A percentile compares a stretch with the other conserved stretches of the same genome.
Evolutionary conservation across 2,113 vertebrate genomes (phyloP).

Genomic region (Morphnarchus princeps): DNA sequence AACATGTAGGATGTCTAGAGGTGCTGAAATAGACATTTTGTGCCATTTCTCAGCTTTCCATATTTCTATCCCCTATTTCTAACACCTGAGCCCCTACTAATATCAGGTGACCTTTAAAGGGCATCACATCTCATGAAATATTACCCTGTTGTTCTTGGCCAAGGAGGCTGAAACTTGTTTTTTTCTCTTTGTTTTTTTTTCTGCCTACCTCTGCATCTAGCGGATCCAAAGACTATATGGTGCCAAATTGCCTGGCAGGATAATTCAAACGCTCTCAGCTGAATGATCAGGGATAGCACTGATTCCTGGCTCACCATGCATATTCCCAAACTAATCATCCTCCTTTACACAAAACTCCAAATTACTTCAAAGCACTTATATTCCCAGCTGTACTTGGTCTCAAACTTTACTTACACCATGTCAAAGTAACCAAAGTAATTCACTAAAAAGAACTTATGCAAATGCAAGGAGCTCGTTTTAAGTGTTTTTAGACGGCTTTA

Average conservation of each 20-base stretch:
- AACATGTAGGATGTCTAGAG: not conserved
- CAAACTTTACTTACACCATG: not conserved
- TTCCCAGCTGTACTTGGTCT: not conserved
- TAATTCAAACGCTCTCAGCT: not conserved
- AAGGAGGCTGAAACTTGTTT: not conserved
- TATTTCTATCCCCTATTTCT: not conserved
- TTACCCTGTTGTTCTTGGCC: not conserved
- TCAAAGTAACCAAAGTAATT: not conserved
- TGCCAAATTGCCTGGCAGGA: constrained; percentile 26
- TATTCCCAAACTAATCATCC: not conserved
- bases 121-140: not conserved
- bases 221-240: not conserved
- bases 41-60: not conserved
- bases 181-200: not conserved
- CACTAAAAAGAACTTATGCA: not conserved
- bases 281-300: not conserved
- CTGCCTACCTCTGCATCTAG: not conserved
- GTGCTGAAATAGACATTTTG: not conserved
- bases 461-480: not conserved
- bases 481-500: not conserved
- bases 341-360: not conserved
- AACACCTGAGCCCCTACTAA: not conserved
- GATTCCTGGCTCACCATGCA: not conserved
- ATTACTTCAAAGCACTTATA: not conserved
- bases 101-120: not conserved